Percentiles rank a stretch among this genome's conserved stretches.
phyloP scores from a whole-genome alignment of 2,113 vertebrate species.

The Osmerus mordax region DNA sequence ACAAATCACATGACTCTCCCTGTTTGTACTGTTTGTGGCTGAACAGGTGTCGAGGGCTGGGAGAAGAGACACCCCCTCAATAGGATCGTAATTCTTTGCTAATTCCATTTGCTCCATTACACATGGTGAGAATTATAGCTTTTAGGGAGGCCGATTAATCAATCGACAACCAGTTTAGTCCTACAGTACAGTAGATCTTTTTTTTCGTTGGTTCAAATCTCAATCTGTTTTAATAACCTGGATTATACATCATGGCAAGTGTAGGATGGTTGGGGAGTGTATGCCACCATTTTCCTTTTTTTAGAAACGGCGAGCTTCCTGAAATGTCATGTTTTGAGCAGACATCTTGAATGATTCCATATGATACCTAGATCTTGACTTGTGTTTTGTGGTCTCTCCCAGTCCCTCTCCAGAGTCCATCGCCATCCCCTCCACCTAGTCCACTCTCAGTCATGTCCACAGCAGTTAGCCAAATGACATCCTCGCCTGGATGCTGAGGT shows the following conservation, averaged over 20 bases:
- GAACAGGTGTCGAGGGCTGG: conserved; percentile 42
- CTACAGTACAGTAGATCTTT: conserved; percentile 6
- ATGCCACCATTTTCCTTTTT: conserved; percentile 13
- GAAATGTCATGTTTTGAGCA: conserved; percentile 31
- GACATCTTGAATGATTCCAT: conserved; percentile 32
- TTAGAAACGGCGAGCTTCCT: background rate
- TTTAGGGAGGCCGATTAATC: conserved; percentile 54
- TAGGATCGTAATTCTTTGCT: conserved; percentile 33
- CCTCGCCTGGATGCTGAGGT: conserved; percentile 53
- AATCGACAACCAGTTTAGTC: conserved; percentile 41
- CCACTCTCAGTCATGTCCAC: conserved; percentile 32
- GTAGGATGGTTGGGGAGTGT: background rate
- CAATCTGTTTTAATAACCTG: conserved; percentile 49
- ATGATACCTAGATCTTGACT: conserved; percentile 43
- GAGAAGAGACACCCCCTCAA: conserved; percentile 38
- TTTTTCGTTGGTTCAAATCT: conserved; percentile 47
- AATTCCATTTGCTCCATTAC: conserved; percentile 47
- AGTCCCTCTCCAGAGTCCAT: conserved; percentile 35
- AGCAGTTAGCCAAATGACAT: conserved; percentile 57
- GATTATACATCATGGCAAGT: conserved; percentile 11
- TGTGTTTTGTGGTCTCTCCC: conserved; percentile 24
- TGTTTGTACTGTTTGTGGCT: conserved; percentile 57
- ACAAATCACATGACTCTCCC: conserved; percentile 55
- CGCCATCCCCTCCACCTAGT: conserved; percentile 17
- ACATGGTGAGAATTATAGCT: conserved; percentile 42